Base-by-base conservation (phyloP, 2,797 vertebrate genomes). In the Lutjanus campechanus region DNA sequence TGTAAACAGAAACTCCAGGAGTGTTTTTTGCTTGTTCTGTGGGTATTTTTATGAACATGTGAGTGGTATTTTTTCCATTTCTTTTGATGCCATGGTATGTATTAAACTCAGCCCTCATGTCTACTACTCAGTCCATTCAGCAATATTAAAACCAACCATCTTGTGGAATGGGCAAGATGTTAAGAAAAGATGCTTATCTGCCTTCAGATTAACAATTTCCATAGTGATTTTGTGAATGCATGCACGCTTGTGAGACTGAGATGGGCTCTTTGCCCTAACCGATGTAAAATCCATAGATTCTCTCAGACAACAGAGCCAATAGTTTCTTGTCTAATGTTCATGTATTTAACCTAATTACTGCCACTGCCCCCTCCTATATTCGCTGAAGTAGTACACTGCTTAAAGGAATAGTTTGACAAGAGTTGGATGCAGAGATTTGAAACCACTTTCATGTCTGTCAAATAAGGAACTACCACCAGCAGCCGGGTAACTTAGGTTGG, bases 1-100 rank as follows among this genome's bases (percentile, higher is more conserved):
- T 90, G 83, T 89, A 88, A 89, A 89, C 77, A 84, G 20, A 86
- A 81, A 81, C 71, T 86, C 65, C 82, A 72, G 82, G 86, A 88
- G 89, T 89, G 86, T 73, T 82, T 88, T 74, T 77, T 90, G 87
- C 82, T 89, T 88, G 88, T 88, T 91, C 80, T 85, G 87, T 92
- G 91, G 80, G 84, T 94, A 84, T 89, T 92, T 91, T 84, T 85
- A 88, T 89, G 79, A 91, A 89, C 77, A 85, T 46, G 79, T 76
- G 64, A 83, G 77, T 91, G 84, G 66, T 84, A 63, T 76, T 73
- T 74, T 71, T 66, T 55, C n/a, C 12, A n/a, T 56, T 59, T 66
- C 36, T 62, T 87, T 74, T 65, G 19, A 90, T 67, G 66, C 85
- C 88, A 87, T 84, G 43, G 56, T 80, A 83, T 75, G 71, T 65